Evolutionary conservation across 1,140 invertebrate species (phyloP).

Genomic region (Ctenoplectra terminalis): DNA sequence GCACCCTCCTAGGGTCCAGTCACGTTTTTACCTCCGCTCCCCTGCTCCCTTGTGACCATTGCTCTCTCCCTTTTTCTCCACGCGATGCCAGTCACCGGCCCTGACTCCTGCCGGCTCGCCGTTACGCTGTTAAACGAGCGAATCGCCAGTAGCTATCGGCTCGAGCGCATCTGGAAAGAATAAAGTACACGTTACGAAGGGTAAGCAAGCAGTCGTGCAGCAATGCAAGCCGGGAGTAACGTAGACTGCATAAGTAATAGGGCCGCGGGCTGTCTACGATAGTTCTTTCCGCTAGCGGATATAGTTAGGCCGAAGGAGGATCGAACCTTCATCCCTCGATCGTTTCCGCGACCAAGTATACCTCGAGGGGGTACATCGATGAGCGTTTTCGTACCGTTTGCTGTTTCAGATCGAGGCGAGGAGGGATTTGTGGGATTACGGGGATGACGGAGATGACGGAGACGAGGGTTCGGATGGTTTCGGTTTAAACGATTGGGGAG

Average conservation of each 20-base stretch:
- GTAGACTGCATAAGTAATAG: slow-evolving; percentile 74
- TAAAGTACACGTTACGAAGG: slow-evolving; percentile 73
- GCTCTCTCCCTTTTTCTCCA: background rate
- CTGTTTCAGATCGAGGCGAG: too few species aligned
- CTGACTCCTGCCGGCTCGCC: slow-evolving; percentile 59
- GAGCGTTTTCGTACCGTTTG: background rate
- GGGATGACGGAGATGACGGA: background rate
- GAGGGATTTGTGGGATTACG: too few species aligned
- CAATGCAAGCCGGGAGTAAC: slow-evolving; percentile 65
- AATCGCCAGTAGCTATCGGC: slow-evolving; percentile 77
- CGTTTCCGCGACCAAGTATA: background rate
- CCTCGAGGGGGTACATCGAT: background rate
- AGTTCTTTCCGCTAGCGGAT: slow-evolving; percentile 23
- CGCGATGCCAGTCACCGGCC: slow-evolving; percentile 46
- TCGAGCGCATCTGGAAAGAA: slow-evolving; percentile 71
- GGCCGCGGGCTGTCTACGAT: slow-evolving; percentile 23
- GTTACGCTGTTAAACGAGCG: slow-evolving; percentile 79
- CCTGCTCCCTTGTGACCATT: slow-evolving; percentile 11
- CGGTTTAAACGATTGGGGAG: too few species aligned
- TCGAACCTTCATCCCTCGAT: background rate
- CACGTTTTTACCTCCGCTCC: slow-evolving; percentile 17
- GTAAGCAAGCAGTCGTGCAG: slow-evolving; percentile 73
- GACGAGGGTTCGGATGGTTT: background rate
- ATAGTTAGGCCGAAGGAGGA: background rate
- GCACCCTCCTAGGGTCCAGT: slow-evolving; percentile 38